Evolutionary conservation across 2,113 vertebrate genomes (phyloP), one percentile per base, ranked within the genome.

Genomic region (Saccopteryx leptura): DNA sequence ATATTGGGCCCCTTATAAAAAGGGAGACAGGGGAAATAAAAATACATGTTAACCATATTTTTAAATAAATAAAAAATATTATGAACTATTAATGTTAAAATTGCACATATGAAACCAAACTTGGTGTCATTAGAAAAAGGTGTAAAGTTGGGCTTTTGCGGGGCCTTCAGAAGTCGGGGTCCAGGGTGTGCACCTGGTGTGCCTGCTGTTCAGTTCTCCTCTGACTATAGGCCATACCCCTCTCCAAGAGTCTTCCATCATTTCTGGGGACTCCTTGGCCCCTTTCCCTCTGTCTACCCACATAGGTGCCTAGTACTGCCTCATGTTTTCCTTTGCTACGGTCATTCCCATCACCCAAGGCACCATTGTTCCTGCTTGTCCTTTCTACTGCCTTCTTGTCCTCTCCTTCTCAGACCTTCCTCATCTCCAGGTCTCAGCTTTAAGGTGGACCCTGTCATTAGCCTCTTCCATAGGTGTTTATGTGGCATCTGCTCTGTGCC

Each of bases 311-410:
- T 17, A 11, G 65, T 2, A 13, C n/a, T 63, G 39, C n/a, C 23
- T 9, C 78, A 52, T 24, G 61, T 26, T 76, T 6, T 54, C 15
- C 24, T 60, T 31, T 19, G 68, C 24, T 7, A 21, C 0, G 2
- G 4, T 11, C 0, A 5, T 39, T 17, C 18, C 9, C 1, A 0
- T 26, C 18, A 9, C 76, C 28, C 0, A 18, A 50, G 48, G 31
- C 17, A 1, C 21, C 7, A 54, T 33, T 0, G 2, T n/a, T 39
- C 52, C 75, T 15, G 21, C 8, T 46, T 61, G 33, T 28, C 31
- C 60, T 89, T 63, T 61, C 66, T 12, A 13, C 54, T 24, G 5
- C 48, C 39, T 79, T 24, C 5, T 54, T 0, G 4, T 50, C 83
- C 69, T 65, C 33, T 52, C 46, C 9, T 18, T 11, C 61, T 15